Evolutionary conservation across 2,888 invertebrate species (phyloP).

Genomic region (Drymonia ruficornis): DNA sequence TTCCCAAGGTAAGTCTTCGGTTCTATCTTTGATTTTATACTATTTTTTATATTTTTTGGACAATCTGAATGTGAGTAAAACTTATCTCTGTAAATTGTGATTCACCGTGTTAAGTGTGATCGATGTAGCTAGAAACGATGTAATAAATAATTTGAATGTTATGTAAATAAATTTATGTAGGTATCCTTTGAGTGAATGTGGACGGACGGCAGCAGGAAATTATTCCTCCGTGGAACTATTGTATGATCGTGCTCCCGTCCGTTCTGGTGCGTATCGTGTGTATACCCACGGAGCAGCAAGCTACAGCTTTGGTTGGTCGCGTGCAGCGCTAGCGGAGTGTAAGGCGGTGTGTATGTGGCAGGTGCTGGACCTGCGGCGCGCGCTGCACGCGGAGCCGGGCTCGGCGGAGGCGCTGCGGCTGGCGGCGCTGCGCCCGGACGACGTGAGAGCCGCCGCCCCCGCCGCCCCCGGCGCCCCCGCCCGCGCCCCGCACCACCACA

Average conservation of each 20-base stretch:
- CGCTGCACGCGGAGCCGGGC: slow-evolving; percentile 90
- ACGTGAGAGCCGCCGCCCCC: slow-evolving; percentile 79
- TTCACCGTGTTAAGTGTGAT: slow-evolving; percentile 10
- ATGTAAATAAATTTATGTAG: slow-evolving; percentile 17
- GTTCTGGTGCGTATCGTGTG: not conserved
- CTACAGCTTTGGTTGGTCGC: slow-evolving; percentile 26
- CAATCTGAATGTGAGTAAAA: slow-evolving; percentile 28
- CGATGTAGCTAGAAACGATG: slow-evolving; percentile 21
- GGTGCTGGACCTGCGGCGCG: slow-evolving; percentile 93
- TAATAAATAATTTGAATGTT: slow-evolving; percentile 13
- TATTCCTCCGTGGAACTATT: not conserved
- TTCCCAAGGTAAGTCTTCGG: slow-evolving; percentile 68
- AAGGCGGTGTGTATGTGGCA: slow-evolving; percentile 70
- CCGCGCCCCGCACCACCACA: slow-evolving; percentile 77
- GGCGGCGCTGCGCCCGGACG: slow-evolving; percentile 80
- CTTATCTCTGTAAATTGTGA: slow-evolving; percentile 15
- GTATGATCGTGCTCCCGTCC: slow-evolving; percentile 1
- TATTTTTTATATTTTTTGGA: slow-evolving; percentile 21
- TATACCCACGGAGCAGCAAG: slow-evolving; percentile 12
- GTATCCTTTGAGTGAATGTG: slow-evolving; percentile 16
- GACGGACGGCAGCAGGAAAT: slow-evolving; percentile 23
- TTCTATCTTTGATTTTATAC: slow-evolving; percentile 41
- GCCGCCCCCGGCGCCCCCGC: slow-evolving; percentile 51
- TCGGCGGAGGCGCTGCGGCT: slow-evolving; percentile 83
- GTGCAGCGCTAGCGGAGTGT: slow-evolving; percentile 31